These are phyloP conservation scores for Mormyrus lacerda DNA, from an alignment of 2,113 vertebrate genomes.

Conservation along the genomic window DNA sequence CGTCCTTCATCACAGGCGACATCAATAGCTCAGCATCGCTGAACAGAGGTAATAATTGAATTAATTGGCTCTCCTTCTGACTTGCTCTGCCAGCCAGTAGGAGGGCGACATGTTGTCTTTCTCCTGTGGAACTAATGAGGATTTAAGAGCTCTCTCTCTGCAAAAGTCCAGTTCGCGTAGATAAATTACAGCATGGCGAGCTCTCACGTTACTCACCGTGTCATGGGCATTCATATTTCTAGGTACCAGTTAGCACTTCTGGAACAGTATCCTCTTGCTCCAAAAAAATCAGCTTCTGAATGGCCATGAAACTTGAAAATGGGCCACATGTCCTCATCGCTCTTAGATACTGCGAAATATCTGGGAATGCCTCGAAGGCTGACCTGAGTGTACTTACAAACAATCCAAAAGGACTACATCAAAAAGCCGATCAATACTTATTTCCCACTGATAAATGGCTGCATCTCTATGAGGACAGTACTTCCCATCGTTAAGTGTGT, in stretches of 20 bases:
- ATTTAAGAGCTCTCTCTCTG: constrained; percentile 6
- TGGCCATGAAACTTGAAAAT: neutral
- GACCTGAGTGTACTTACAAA: neutral
- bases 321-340: neutral
- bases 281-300: neutral
- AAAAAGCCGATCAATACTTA: neutral
- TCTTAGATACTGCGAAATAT: neutral
- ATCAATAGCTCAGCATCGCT: constrained; percentile 98
- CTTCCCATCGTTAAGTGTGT: neutral
- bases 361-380: neutral
- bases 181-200: neutral
- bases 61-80: constrained; percentile 7
- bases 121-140: constrained; percentile 14
- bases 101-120: constrained; percentile 8
- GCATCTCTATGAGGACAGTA: neutral
- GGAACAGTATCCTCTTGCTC: neutral
- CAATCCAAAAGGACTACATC: neutral
- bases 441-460: neutral
- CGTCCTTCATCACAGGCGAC: constrained; percentile 97
- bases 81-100: neutral
- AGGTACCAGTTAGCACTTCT: neutral
- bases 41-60: constrained; percentile 87
- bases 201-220: constrained; percentile 1
- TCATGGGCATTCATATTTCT: neutral
- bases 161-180: neutral